Percentiles rank a stretch among this genome's conserved stretches.
phyloP scores from a whole-genome alignment of 2,797 vertebrate species.

The Gobio occitaniae region DNA sequence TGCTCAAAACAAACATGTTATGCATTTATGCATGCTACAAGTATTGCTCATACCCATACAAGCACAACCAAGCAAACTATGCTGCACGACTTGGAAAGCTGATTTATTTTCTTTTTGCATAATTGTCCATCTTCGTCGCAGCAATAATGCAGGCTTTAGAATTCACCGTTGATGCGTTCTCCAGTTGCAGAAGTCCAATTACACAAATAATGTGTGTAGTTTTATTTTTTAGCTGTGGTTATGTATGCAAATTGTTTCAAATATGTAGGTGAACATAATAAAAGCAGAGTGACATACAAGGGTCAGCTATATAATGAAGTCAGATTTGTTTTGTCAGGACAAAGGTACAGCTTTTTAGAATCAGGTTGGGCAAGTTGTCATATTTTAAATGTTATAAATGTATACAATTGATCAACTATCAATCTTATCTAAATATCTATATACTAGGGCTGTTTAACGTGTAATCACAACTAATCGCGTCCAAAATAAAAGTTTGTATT shows the following conservation, averaged over 20 bases:
- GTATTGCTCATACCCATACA: slow-evolving; percentile 21
- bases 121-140: neutral
- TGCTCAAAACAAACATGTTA: slow-evolving; percentile 52
- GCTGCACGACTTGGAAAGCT: neutral
- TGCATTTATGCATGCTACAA: slow-evolving; percentile 29
- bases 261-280: neutral
- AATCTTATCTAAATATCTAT: neutral
- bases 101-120: neutral
- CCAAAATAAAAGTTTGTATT: too few relatives aligned
- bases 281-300: neutral
- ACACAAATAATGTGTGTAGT: neutral
- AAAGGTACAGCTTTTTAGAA: neutral
- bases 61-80: slow-evolving; percentile 7
- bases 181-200: neutral
- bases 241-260: neutral
- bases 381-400: neutral
- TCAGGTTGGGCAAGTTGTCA: neutral
- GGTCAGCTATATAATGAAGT: neutral
- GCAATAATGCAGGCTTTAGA: neutral
- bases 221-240: neutral
- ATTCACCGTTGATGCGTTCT: neutral
- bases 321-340: neutral
- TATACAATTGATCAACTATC: neutral
- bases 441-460: too few relatives aligned
- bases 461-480: too few relatives aligned